Percentiles rank a stretch among this genome's conserved stretches.
Evolutionary conservation across 1,140 invertebrate genomes (phyloP).

Genomic region (Daktulosphaira vitifoliae): DNA sequence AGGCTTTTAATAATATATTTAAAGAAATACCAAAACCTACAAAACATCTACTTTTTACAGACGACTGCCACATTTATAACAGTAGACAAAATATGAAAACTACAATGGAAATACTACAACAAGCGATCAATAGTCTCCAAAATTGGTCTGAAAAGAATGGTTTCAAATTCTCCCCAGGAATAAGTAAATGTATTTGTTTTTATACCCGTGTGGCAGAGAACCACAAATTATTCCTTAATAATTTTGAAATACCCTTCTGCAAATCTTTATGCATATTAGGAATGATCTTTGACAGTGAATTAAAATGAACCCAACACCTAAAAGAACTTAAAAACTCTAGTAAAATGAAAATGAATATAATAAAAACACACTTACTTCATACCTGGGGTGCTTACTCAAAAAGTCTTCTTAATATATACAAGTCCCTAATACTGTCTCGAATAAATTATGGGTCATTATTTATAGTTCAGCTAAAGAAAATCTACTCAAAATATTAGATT

Average conservation of each 20-base stretch:
- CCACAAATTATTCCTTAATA: neutral
- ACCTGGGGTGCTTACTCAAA: neutral
- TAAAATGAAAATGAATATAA: constrained; percentile 10
- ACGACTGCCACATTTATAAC: neutral
- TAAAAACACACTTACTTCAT: neutral
- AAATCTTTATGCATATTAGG: neutral
- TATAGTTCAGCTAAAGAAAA: neutral
- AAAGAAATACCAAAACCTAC: neutral
- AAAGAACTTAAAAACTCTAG: neutral
- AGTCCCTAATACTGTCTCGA: neutral
- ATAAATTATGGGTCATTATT: neutral
- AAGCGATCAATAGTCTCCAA: neutral
- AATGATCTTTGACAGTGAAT: neutral
- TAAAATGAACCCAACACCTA: neutral
- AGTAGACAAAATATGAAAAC: neutral
- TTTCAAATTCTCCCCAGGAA: constrained; percentile 1
- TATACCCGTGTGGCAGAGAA: neutral
- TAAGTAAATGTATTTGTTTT: neutral
- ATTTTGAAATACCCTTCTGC: neutral
- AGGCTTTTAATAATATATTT: neutral
- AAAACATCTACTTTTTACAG: neutral
- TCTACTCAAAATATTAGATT: neutral
- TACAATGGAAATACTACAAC: neutral
- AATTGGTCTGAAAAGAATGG: neutral
- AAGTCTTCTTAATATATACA: neutral